Base-by-base conservation (phyloP, 2,888 invertebrate species). In the Latrodectus hesperus region DNA sequence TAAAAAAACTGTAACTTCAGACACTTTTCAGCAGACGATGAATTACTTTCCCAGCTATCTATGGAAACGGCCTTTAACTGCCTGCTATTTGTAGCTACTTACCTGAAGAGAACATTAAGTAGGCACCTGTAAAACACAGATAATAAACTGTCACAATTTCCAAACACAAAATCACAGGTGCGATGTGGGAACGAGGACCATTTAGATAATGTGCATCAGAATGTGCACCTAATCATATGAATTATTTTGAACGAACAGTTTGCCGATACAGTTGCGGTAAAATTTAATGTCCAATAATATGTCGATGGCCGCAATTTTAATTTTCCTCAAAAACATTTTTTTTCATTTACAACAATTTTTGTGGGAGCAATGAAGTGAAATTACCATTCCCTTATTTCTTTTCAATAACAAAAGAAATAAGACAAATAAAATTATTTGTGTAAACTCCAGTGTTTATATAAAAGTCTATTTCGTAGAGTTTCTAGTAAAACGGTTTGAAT, bases 41-140 rank as follows among this genome's bases (percentile, higher is more conserved):
- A 87, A 87, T 87, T 87, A 72, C 86, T 67, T 64, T 38, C 12
- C 17, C 72, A n/a, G 83, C 85, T 86, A 86, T 86, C 86, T 79
- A 67, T 49, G 52, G 55, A 60, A 85, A 79, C 70, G 64, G 60
- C 70, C 68, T n/a, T 68, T 85, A 70, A 79, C 77, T 81, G 72
- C 81, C 68, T 60, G 76, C 81, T 81, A 81, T 81, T 86, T 65
- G 73, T 72, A 71, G 70, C 79, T 22, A 49, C 84, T 67, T 78
- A 78, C 84, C 84, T 86, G 85, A 86, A 85, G 55, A 80, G 85
- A 76, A 80, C 79, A 86, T 86, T 86, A 86, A 86, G 76, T 75
- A 52, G 68, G 17, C 85, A 86, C 85, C 85, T 86, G 85, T 86
- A 75, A 86, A 86, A 76, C 75, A 74, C 49, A 51, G 72, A 72